Evolutionary conservation across 1,140 invertebrate genomes (phyloP).

Genomic region (Monomorium pharaonis): DNA sequence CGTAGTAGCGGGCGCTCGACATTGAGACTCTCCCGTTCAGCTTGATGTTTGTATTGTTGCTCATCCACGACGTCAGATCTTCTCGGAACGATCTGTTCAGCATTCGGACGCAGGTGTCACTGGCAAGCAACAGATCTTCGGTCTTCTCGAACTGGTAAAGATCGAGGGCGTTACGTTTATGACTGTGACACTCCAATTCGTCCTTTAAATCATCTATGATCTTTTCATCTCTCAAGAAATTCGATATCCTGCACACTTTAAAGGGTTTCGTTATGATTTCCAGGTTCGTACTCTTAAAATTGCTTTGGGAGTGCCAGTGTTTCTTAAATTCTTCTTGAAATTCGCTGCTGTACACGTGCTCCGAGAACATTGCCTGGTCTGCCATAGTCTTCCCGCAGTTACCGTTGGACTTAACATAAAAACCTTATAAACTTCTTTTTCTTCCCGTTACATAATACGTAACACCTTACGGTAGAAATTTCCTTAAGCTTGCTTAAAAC

Average conservation of each 20-base stretch:
- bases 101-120: constrained; percentile 84
- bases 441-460: constrained; percentile 3
- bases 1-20: constrained; percentile 89
- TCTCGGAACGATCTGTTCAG: constrained; percentile 86
- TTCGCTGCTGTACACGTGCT: constrained; percentile 65
- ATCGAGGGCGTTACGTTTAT: constrained; percentile 87
- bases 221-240: constrained; percentile 85
- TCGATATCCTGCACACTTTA: constrained; percentile 86
- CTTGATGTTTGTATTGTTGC: constrained; percentile 86
- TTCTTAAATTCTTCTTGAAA: constrained; percentile 77
- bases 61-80: constrained; percentile 87
- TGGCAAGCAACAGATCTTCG: constrained; percentile 87
- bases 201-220: constrained; percentile 87
- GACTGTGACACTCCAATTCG: constrained; percentile 85
- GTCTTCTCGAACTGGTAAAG: constrained; percentile 91
- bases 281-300: constrained; percentile 73
- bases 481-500: background rate
- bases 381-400: constrained; percentile 40
- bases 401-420: background rate
- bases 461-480: background rate
- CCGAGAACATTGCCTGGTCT: constrained; percentile 68
- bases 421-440: constrained; percentile 1
- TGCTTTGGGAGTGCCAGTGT: constrained; percentile 77
- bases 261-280: constrained; percentile 84
- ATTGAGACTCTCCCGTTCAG: constrained; percentile 88